These are phyloP conservation scores for Lamprotornis superbus DNA, from an alignment of 2,113 vertebrate genomes.

Conservation along the genomic window DNA sequence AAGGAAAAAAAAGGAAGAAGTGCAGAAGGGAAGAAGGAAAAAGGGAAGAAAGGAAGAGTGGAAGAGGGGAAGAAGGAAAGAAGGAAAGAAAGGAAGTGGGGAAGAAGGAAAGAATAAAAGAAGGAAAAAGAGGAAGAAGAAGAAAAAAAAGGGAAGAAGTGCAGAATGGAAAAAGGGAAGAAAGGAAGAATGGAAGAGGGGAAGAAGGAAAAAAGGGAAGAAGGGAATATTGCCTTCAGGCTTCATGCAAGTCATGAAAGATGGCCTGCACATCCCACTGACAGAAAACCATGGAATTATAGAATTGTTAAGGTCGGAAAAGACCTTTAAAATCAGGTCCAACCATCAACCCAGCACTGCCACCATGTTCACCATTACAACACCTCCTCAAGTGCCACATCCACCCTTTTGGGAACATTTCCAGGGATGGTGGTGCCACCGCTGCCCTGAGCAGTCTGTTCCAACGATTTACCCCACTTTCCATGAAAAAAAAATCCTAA, in stretches of 20 bases:
- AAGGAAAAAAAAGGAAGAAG: too few relatives aligned
- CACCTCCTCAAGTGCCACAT: rapidly evolving
- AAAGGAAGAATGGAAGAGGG: background rate
- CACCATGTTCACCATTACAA: rapidly evolving
- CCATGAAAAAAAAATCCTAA: background rate
- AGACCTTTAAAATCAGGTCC: background rate
- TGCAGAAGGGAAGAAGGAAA: too few relatives aligned
- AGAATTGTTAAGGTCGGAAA: background rate
- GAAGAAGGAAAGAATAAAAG: background rate
- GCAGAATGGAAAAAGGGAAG: background rate
- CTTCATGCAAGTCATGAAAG: background rate
- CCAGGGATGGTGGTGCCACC: background rate
- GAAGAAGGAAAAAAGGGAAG: too few relatives aligned
- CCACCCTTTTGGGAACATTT: background rate
- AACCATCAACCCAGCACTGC: rapidly evolving
- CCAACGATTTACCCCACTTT: background rate
- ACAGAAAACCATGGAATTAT: background rate
- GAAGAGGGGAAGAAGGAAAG: background rate
- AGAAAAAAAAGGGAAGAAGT: background rate
- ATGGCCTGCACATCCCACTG: background rate
- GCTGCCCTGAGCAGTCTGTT: background rate
- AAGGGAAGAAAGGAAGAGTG: too few relatives aligned
- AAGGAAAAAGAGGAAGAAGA: background rate
- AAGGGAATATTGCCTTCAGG: background rate
- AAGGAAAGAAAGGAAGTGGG: background rate